Conservation (phyloP, 2,797 vertebrate species). For the Crotalus adamanteus region DNA sequence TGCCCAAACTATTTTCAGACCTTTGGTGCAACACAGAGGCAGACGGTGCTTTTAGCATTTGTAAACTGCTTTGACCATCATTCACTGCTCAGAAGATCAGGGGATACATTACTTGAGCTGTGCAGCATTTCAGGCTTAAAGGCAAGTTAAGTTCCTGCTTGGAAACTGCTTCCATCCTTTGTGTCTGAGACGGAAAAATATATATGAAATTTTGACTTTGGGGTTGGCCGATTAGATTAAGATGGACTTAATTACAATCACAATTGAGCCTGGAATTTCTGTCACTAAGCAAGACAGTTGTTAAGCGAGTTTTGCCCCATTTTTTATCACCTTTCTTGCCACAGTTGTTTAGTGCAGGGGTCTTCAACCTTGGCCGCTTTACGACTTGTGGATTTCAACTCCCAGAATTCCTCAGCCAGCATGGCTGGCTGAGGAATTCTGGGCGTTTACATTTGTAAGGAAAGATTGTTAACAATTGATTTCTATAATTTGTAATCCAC, state of each 20-base stretch:
- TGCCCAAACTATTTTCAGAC: neutral
- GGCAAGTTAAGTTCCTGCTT: too few relatives aligned
- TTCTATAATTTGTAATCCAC: too few relatives aligned
- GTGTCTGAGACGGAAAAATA: neutral
- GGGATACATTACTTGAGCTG: neutral
- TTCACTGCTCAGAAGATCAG: neutral
- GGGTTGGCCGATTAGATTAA: neutral
- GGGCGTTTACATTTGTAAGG: too few relatives aligned
- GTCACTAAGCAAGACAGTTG: neutral
- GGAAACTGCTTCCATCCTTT: neutral
- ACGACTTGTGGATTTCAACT: too few relatives aligned
- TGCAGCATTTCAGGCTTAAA: neutral
- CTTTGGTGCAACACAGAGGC: neutral
- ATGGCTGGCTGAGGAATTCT: too few relatives aligned
- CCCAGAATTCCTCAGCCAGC: too few relatives aligned
- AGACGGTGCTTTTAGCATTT: neutral
- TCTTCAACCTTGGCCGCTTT: too few relatives aligned
- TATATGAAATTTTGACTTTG: neutral
- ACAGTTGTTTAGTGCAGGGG: neutral
- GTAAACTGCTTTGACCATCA: neutral
- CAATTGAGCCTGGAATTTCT: neutral
- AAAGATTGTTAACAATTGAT: too few relatives aligned
- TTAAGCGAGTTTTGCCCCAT: neutral
- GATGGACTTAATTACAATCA: neutral
- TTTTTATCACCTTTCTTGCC: neutral